Percentiles rank a stretch among this genome's conserved stretches.
Evolutionary conservation across 2,113 vertebrate genomes (phyloP).

Genomic region (Nesogale talazaci): DNA sequence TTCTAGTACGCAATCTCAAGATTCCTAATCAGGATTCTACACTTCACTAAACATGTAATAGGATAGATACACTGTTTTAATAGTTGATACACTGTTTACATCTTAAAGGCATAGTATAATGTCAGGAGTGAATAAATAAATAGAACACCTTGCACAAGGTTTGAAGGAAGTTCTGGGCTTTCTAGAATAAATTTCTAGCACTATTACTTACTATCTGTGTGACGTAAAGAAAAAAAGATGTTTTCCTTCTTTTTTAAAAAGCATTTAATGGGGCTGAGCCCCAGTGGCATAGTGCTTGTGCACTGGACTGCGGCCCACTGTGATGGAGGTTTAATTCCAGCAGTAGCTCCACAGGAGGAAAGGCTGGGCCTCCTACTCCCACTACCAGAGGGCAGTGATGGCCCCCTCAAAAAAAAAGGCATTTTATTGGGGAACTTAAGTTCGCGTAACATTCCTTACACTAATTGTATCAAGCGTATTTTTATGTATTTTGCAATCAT

Average conservation of each 20-base stretch:
- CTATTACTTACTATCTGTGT: neutral
- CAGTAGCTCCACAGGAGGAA: too few species aligned
- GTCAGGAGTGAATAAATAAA: fast-evolving
- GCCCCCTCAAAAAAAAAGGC: too few species aligned
- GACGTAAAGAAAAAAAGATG: neutral
- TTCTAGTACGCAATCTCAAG: neutral
- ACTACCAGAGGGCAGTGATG: too few species aligned
- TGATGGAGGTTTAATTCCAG: too few species aligned
- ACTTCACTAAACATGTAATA: slow-evolving; percentile 24
- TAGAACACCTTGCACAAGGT: neutral
- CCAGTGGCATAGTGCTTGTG: too few species aligned
- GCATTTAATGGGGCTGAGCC: too few species aligned
- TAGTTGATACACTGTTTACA: neutral
- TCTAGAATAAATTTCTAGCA: neutral
- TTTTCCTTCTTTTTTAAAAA: neutral
- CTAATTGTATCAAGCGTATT: too few species aligned
- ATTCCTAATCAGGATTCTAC: neutral
- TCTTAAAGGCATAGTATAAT: neutral
- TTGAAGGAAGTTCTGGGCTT: neutral
- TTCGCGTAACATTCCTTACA: too few species aligned
- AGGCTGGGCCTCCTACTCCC: too few species aligned
- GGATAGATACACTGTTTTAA: neutral
- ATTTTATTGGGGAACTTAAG: too few species aligned
- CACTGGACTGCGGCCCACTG: too few species aligned
- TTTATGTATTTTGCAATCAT: too few species aligned